Base-by-base conservation (phyloP, 2,113 vertebrate genomes). In the Numida meleagris region DNA sequence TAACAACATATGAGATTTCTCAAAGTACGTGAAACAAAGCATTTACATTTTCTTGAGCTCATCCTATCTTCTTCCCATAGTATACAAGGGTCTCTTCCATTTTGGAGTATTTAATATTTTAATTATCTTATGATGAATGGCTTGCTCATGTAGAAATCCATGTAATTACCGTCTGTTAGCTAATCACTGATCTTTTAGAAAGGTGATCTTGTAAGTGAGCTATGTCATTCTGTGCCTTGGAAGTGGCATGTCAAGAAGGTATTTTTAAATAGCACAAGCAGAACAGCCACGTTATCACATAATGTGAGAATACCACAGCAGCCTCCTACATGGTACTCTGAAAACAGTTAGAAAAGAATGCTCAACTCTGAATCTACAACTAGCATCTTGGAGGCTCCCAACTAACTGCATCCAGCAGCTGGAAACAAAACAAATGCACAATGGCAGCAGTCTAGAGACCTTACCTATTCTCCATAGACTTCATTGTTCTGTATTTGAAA, bases 321-420 rank as follows among this genome's bases (percentile, higher is more conserved):
- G 74, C 73, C 67, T 93, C 67, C 67, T 68, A 33, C 38, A 7
- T 4, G 11, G 43, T 38, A 34, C 55, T 65, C 70, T 48, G 55
- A 31, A 58, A 88, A 66, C 0, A 83, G 63, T 74, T 80, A 42
- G 55, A 61, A 76, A 79, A 86, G 36, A 87, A 76, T 10, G 66
- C 67, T 79, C 72, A 42, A 50, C 53, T 93, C 71, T 63, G 51
- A 77, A 81, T 51, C 42, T 68, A 68, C 43, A 78, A 70, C 65
- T 81, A 61, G 61, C 46, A 15, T 59, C 83, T 51, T n/a, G 66
- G 67, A 87, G 40, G 14, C 65, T 90, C 53, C 43, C 34, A 65
- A 61, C 16, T 67, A 77, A 65, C 31, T 57, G 74, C 17, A 82
- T 57, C 25, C 82, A 74, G 67, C 79, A 91, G 73, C 88, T 90